Evolutionary conservation across 2,113 vertebrate species (phyloP), one percentile per base, ranked within the genome.

Genomic region (Pseudopodoces humilis): DNA sequence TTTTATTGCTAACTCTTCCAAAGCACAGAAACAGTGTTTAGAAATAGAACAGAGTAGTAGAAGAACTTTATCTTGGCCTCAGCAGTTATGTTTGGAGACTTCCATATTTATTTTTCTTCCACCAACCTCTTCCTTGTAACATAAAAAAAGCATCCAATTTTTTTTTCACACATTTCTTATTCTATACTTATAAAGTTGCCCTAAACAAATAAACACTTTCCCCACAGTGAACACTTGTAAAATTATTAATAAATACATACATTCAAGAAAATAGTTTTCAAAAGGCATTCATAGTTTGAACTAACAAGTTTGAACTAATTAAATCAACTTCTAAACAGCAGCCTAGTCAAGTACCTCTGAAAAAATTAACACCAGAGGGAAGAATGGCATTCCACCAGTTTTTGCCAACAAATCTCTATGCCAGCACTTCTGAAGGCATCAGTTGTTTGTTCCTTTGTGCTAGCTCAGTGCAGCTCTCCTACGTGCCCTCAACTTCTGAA

Each of bases 401-500:
- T 94, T 83, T 95, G 74, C 94, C 77, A 93, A 76, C n/a, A 71
- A 24, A 52, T 59, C 23, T 86, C 67, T 47, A 10, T 47, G 91
- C 68, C 91, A 88, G 81, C 56, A 72, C 87, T 95, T 94, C 18
- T 63, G 90, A 94, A 96, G 31, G 81, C n/a, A 79, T 85, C 44
- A 75, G 67, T 95, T 89, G 35, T 67, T 64, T 53, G n/a, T 44
- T 92, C 39, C 62, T 94, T 95, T 96, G 65, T 88, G 60, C 62
- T 81, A 59, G 12, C 13, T 67, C 67, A 92, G 27, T 75, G 33
- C 22, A 84, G 67, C 37, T 93, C 78, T 94, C 67, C 81, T 60
- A 69, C 47, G 10, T 94, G 94, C 37, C 87, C 68, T 96, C 91
- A 92, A 69, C 79, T 96, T 83, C 92, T 94, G 65, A 92, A 96